Evolutionary conservation across 35 echinoderm and acorn worm species (phyloP), one percentile per base, ranked within the genome.

Genomic region (Apostichopus parvimensis): DNA sequence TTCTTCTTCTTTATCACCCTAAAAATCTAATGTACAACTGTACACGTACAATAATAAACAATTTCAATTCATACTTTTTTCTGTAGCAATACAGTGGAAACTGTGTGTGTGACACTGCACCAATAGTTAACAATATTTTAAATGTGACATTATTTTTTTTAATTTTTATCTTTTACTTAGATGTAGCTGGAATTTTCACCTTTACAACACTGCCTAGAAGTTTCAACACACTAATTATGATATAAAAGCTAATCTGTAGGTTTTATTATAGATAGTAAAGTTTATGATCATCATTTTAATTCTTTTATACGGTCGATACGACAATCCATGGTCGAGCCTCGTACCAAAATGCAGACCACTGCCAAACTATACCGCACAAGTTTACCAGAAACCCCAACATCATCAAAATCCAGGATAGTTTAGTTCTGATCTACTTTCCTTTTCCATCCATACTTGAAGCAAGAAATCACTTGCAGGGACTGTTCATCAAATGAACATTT

Each of bases 1-100:
- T 84, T 82, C 79, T 58, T 84, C 54, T 8, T 61, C 58, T 75
- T 84, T 84, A 58, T 58, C 81, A 84, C 81, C 81, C 81, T 84
- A 84, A 84, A 84, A 84, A 84, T 84, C 81, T 84, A 84, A 84
- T 84, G 81, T 84, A 84, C 81, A 84, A 84, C 81, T 84, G 81
- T 84, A 84, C 81, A 84, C 81, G 54, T 84, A 84, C 81, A 84
- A 84, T 84, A 84, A 84, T 84, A 84, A 84, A 84, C 81, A 60
- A 84, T 84, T 84, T 84, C 56, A 84, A 84, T 84, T 84, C 81
- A 84, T 84, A 84, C 81, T 84, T 84, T 45, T 45, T 45, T 84
- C 81, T 84, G 81, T 84, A 84, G 81, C 81, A 84, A 59, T 84
- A 84, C 81, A 84, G 81, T 59, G 81, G 57, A 9, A 84, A 84